Base-by-base conservation (phyloP, 2,888 invertebrate genomes). In the Mesorhabditis belari region DNA sequence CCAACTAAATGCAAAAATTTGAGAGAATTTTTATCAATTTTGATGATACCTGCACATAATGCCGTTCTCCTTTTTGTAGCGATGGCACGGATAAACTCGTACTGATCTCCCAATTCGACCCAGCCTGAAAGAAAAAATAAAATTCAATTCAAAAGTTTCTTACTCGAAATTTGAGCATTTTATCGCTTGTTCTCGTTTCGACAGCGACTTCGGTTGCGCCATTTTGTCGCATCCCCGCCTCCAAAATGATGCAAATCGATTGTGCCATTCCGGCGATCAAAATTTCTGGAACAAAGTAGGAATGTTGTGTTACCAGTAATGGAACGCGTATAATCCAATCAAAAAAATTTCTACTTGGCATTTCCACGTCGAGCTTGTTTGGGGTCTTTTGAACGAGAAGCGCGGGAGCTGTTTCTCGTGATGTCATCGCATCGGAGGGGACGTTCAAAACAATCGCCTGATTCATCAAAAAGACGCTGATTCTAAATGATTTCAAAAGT, bases 241-340 rank as follows among this genome's bases (percentile, higher is more conserved):
- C 51, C 19, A 73, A 26, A 21, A 50, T 52, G 21, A 70, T 49
- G 24, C 17, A 35, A 25, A 70, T 29, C 25, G 53, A 52, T 50
- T 70, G 70, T 2, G 51, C 62, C 17, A 73, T 59, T 21, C 70
- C 70, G 24, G 69, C 65, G 19, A 65, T 53, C 12, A 69, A 50
- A 4, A 19, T 28, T 12, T 35, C 59, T 59, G 26, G 12, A 58
- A 3, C 5, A n/a, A 58, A 5, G 19, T 9, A n/a, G 44, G 44
- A n/a, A n/a, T 1, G 44, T 9, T n/a, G 44, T 1, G n/a, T 35
- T n/a, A 17, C n/a, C n/a, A 35, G 44, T 17, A n/a, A n/a, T 35
- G 21, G 21, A 9, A 50, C 12, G 17, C n/a, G n/a, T n/a, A n/a
- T n/a, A n/a, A n/a, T n/a, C n/a, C n/a, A n/a, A n/a, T n/a, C n/a